Evolutionary conservation across 2,888 invertebrate genomes (phyloP).

Genomic region (Tortrix viridana): DNA sequence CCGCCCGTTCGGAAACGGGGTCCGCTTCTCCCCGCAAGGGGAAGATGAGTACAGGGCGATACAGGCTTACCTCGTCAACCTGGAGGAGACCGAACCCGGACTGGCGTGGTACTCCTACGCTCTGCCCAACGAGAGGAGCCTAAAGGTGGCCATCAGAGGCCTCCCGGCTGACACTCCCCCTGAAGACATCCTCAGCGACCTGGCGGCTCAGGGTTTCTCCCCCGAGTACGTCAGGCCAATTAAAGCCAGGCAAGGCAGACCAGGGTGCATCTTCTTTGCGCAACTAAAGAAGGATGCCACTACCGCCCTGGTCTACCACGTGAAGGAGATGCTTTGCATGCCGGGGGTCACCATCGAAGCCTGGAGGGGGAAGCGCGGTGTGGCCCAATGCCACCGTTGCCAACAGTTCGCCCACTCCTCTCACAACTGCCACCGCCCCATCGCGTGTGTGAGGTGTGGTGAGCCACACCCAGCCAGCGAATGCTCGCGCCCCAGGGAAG

Average conservation of each 20-base stretch:
- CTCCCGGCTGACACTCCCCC: background rate
- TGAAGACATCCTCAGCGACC: background rate
- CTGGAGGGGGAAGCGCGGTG: conserved; percentile 27
- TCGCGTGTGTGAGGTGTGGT: no score
- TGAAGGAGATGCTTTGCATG: conserved; percentile 29
- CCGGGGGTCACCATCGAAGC: conserved; percentile 28
- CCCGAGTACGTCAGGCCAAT: conserved; percentile 3
- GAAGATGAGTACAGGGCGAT: background rate
- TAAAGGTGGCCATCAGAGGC: background rate
- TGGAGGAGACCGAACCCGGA: background rate
- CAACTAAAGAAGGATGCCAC: background rate
- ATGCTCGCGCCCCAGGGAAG: no score
- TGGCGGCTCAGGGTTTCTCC: background rate
- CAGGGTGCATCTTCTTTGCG: conserved; percentile 33
- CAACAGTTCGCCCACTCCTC: no score
- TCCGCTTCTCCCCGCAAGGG: background rate
- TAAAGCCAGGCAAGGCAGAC: conserved; percentile 17
- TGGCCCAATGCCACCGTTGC: background rate
- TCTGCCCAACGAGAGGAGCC: background rate
- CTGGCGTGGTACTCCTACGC: background rate
- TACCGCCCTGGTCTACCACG: conserved; percentile 6
- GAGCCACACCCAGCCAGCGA: no score
- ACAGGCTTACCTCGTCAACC: background rate
- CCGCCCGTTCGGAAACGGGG: background rate
- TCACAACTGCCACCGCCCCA: no score